Percentiles rank a stretch among this genome's conserved stretches.
These are phyloP conservation scores for Neodiprion virginianus DNA, from an alignment of 1,140 invertebrate species.

Conservation along the genomic window DNA sequence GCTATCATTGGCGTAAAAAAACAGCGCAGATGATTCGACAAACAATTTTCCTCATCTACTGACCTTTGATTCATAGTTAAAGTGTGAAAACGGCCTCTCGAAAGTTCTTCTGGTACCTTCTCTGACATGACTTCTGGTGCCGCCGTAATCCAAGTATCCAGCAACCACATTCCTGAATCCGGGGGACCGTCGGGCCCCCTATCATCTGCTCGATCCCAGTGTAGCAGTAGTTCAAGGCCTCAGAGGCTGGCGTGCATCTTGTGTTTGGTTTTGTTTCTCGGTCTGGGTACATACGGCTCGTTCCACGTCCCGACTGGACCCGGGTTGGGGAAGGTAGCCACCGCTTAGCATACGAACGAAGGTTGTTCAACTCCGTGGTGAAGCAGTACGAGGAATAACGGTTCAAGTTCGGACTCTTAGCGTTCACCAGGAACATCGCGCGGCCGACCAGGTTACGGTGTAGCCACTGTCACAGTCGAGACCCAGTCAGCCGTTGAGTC, in stretches of 20 bases:
- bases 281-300: neutral
- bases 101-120: too few relatives aligned
- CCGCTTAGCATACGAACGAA: conserved; percentile 53
- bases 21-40: too few relatives aligned
- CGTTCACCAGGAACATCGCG: conserved; percentile 36
- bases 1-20: too few relatives aligned
- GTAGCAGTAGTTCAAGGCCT: conserved; percentile 5
- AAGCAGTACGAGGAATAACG: conserved; percentile 37
- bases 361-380: conserved; percentile 56
- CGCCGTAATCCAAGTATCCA: conserved; percentile 28
- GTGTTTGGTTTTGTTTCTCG: neutral
- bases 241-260: neutral
- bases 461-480: conserved; percentile 21
- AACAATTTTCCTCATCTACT: too few relatives aligned
- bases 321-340: neutral
- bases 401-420: conserved; percentile 37
- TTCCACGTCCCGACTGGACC: neutral
- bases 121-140: conserved; percentile 24
- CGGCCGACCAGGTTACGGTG: conserved; percentile 36
- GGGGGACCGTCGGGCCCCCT: neutral
- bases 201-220: neutral
- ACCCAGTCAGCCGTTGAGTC: conserved; percentile 62
- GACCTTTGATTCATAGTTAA: too few relatives aligned
- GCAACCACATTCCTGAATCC: conserved; percentile 40
- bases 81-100: too few relatives aligned